Base-by-base conservation (phyloP, 2,888 invertebrate species). In the Drosophila emarginata region DNA sequence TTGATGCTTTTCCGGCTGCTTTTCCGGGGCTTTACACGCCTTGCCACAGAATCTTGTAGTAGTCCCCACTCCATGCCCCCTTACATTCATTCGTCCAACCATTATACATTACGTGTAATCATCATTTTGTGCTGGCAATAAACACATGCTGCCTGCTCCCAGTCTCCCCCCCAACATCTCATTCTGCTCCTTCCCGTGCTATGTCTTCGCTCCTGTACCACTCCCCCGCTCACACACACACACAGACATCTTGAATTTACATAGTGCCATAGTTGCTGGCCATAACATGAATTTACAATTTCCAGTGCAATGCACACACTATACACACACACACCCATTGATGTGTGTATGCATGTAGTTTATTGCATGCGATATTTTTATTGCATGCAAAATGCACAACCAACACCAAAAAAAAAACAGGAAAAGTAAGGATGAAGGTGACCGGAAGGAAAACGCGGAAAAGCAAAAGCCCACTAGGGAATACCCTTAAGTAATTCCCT, bases 61-160 rank as follows among this genome's bases (percentile, higher is more conserved):
- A 40, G 53, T 36, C 15, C 39, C 9, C 28, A 5, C 50, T 7
- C 32, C 15, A 26, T 11, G 45, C 12, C 61, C 18, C 9, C 21
- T 26, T 32, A 32, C 36, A 61, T 14, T 54, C 72, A 51, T 62
- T 60, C 69, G 69, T 80, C 65, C 71, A 65, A 71, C 70, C 70
- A 71, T 76, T 79, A 54, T 79, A 86, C 84, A 82, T 82, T 83
- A 82, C 79, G 78, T 86, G 78, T 86, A 82, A 82, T 82, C 87
- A 82, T 82, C 86, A 82, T 86, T 82, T 80, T 83, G 80, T 79
- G 84, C 84, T 83, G 79, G 82, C 82, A 82, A 86, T 82, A 82
- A 82, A 82, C 82, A 82, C 82, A 86, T 86, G 82, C 86, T 83
- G 86, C 69, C 71, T 68, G 72, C 62, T 74, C 61, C 53, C 65